Percentiles rank a stretch among this genome's conserved stretches.
Conservation (phyloP, 2,113 vertebrate genomes). For the Toxostoma redivivum region DNA sequence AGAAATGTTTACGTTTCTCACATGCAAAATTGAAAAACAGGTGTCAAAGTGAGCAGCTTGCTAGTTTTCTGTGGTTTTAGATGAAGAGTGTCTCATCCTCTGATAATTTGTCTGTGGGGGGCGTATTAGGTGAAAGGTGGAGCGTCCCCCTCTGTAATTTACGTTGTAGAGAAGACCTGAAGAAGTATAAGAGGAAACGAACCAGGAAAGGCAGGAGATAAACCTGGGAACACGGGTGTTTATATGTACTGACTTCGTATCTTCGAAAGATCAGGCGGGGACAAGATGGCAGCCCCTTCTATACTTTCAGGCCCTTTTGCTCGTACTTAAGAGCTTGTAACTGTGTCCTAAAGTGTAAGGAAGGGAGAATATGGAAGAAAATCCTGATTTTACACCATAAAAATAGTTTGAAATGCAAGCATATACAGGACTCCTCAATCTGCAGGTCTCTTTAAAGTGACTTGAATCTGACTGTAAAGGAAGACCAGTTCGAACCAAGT, state of each 20-base stretch:
- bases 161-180: background rate
- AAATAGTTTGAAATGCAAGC: background rate
- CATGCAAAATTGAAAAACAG: background rate
- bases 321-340: background rate
- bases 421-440: background rate
- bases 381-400: background rate
- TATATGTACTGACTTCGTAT: background rate
- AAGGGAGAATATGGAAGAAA: background rate
- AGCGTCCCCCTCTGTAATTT: background rate
- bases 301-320: background rate
- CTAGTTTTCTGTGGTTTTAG: background rate
- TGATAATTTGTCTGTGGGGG: background rate
- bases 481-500: background rate
- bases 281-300: background rate
- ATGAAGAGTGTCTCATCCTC: background rate
- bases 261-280: background rate
- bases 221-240: background rate
- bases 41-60: background rate
- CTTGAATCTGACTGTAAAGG: background rate
- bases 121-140: background rate
- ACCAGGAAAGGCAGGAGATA: background rate
- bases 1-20: accelerated
- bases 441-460: background rate
- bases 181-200: background rate
- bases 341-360: background rate